A percentile compares a stretch with the other conserved stretches of the same genome.
phyloP scores from a whole-genome alignment of 2,888 invertebrate species.

The Acanthococcus lagerstroemiae region DNA sequence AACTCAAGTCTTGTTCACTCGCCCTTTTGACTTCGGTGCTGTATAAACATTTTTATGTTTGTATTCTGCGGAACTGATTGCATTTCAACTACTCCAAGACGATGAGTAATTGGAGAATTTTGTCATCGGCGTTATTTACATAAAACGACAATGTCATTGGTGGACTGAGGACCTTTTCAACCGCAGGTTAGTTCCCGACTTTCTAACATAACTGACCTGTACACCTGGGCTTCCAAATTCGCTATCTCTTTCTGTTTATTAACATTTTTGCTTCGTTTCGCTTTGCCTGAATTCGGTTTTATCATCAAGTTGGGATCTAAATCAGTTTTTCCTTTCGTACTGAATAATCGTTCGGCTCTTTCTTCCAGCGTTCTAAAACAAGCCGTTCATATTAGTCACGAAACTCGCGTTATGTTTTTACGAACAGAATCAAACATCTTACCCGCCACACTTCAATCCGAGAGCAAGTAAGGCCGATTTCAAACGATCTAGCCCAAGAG shows the following conservation, averaged over 20 bases:
- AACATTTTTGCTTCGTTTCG: slow-evolving; percentile 50
- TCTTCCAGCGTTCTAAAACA: slow-evolving; percentile 74
- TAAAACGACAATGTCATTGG: too few species aligned
- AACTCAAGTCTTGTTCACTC: too few species aligned
- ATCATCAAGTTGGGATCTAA: slow-evolving; percentile 85
- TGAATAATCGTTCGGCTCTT: slow-evolving; percentile 88
- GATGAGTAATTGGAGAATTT: too few species aligned
- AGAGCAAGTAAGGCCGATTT: slow-evolving; percentile 95
- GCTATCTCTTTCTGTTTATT: slow-evolving; percentile 78
- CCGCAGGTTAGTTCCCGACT: background rate
- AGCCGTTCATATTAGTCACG: slow-evolving; percentile 9
- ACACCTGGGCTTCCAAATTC: slow-evolving; percentile 78
- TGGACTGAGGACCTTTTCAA: too few species aligned
- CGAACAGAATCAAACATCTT: slow-evolving; percentile 43
- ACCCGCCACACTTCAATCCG: slow-evolving; percentile 88
- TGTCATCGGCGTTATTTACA: too few species aligned
- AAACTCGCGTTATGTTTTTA: background rate
- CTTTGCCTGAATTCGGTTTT: slow-evolving; percentile 71
- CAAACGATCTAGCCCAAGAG: slow-evolving; percentile 88
- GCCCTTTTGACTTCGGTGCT: too few species aligned
- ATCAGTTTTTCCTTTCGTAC: slow-evolving; percentile 89
- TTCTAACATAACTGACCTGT: slow-evolving; percentile 48
- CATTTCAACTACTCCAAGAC: too few species aligned
- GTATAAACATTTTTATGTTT: too few species aligned
- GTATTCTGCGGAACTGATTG: too few species aligned